Conservation (phyloP, 1,140 invertebrate genomes). For the Procambarus virginalis region DNA sequence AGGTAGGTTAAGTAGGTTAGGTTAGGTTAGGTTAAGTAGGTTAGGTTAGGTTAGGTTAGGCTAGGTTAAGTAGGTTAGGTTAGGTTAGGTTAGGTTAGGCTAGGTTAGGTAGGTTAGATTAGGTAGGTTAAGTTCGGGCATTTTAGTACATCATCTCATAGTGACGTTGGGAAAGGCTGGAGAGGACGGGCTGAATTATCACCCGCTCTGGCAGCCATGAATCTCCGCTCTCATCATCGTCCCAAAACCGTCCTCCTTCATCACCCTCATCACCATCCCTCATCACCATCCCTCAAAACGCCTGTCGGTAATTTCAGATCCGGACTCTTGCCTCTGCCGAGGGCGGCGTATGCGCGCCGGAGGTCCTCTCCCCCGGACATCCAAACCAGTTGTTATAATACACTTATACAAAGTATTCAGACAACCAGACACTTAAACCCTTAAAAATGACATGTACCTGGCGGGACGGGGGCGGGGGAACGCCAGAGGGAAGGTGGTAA, state of each 20-base stretch:
- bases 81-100: too few species aligned
- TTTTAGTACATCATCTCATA: too few species aligned
- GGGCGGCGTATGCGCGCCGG: neutral
- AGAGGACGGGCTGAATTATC: slow-evolving; percentile 10
- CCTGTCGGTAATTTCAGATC: neutral
- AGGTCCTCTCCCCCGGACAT: neutral
- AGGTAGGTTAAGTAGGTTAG: too few species aligned
- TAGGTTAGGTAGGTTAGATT: too few species aligned
- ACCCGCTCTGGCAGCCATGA: slow-evolving; percentile 14
- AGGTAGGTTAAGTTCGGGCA: too few species aligned
- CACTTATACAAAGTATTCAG: neutral
- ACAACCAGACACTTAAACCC: neutral
- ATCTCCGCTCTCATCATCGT: slow-evolving; percentile 28
- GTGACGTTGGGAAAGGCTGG: too few species aligned
- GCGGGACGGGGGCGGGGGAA: neutral
- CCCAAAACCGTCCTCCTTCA: neutral
- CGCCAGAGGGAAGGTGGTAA: neutral
- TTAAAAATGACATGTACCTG: neutral
- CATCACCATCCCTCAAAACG: slow-evolving; percentile 4
- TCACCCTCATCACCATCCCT: neutral
- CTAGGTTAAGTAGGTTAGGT: too few species aligned
- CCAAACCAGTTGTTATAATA: slow-evolving; percentile 14
- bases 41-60: too few species aligned
- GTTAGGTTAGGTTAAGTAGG: too few species aligned
- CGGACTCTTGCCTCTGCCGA: neutral